Evolutionary conservation across 2,888 invertebrate genomes (phyloP), one percentile per base, ranked within the genome.

Genomic region (Masnerella sp.): DNA sequence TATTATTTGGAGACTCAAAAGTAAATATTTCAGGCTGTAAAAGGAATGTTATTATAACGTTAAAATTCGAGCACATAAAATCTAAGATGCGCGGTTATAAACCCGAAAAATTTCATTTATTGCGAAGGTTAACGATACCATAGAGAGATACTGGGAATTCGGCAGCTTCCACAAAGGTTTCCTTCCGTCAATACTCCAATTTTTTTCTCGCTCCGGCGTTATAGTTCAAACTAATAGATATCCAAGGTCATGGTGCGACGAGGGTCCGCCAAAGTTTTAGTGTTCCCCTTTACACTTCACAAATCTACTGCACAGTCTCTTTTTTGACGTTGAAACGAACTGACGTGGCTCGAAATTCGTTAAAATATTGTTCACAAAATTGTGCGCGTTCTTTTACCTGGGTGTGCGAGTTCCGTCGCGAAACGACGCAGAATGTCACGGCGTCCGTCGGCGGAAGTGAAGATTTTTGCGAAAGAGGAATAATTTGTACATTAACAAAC

Each of bases 151-250:
- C 61, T 40, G 18, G 22, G 64, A 72, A 68, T 67, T 56, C 25
- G 32, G 56, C 32, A 20, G 28, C 69, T 64, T 51, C 40, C 68
- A 59, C 43, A 75, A 73, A 67, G 73, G 73, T 73, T 76, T 58
- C 36, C 75, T 76, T 76, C 73, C 75, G 75, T 73, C 73, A 70
- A 76, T 76, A 76, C 73, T 73, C 75, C 67, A 70, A 75, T 75
- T 76, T 76, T 71, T 76, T 73, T 67, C 56, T 36, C 17, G 18
- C 51, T 34, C 36, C 38, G 51, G 43, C 61, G 51, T 73, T 69
- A 62, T 43, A 75, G 61, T 65, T 67, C 58, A 72, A 51, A 67
- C 72, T 75, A 73, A 75, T 73, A 69, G 69, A 56, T 62, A 58
- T 59, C 58, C 75, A 76, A 73, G 73, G 75, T 70, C 73, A 59